A percentile compares a stretch with the other conserved stretches of the same genome.
Evolutionary conservation across 2,888 invertebrate species (phyloP).

Genomic region (Sarcophaga subvicina): DNA sequence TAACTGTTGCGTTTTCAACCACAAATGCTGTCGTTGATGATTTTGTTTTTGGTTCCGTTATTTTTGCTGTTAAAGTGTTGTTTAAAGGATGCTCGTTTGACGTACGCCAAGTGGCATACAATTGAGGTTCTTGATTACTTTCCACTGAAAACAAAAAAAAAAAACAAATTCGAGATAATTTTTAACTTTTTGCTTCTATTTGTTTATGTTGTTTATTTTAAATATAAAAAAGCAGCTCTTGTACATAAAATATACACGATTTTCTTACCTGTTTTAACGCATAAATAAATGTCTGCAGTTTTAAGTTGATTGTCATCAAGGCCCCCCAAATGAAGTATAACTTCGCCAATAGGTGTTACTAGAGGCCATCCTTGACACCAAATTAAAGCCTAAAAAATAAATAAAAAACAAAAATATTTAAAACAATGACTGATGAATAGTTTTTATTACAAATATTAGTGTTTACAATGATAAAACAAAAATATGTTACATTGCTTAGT

Average conservation of each 20-base stretch:
- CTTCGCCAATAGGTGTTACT: conserved; percentile 84
- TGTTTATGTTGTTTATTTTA: not conserved
- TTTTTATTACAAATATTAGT: conserved; percentile 32
- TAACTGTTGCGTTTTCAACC: conserved; percentile 10
- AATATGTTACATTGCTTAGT: not conserved
- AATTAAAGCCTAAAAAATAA: conserved; percentile 83
- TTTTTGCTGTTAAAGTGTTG: conserved; percentile 23
- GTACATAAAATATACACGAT: not conserved
- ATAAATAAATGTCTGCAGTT: conserved; percentile 86
- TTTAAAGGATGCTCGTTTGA: conserved; percentile 56
- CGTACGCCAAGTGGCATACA: conserved; percentile 80
- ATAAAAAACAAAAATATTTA: conserved; percentile 73
- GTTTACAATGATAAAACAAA: conserved; percentile 1
- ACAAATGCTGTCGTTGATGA: conserved; percentile 44
- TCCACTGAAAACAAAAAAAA: conserved; percentile 71
- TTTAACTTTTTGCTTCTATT: not conserved
- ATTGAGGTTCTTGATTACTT: conserved; percentile 71
- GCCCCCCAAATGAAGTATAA: conserved; percentile 86
- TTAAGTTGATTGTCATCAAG: conserved; percentile 85
- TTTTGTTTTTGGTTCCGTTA: conserved; percentile 25
- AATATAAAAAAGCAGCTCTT: not conserved
- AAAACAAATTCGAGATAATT: not conserved
- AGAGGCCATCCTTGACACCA: conserved; percentile 87
- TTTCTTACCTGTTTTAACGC: conserved; percentile 82
- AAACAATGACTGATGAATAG: conserved; percentile 8